These are phyloP conservation scores for Phainopepla nitens DNA, from an alignment of 2,113 vertebrate genomes.

Conservation along the genomic window DNA sequence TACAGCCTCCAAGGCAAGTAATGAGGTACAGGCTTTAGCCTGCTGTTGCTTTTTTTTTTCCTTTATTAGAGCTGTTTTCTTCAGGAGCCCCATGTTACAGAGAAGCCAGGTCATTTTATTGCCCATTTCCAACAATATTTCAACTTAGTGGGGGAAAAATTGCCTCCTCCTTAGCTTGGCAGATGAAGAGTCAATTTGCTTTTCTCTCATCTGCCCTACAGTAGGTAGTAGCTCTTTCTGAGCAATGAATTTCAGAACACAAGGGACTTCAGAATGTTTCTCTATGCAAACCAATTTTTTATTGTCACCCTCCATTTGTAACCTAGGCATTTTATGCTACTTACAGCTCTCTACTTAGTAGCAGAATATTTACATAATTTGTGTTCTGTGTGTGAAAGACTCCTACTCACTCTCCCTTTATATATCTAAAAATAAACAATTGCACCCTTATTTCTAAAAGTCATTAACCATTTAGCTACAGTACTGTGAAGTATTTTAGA, in stretches of 20 bases:
- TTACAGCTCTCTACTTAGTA: not conserved
- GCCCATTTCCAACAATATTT: not conserved
- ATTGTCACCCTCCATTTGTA: not conserved
- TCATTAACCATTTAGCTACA: not conserved
- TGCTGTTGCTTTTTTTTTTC: slow-evolving; percentile 5
- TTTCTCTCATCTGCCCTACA: not conserved
- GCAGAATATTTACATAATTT: slow-evolving; percentile 3
- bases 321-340: not conserved
- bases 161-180: not conserved
- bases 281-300: not conserved
- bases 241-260: not conserved
- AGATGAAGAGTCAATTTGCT: not conserved
- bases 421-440: not conserved
- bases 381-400: not conserved
- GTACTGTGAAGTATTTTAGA: not conserved
- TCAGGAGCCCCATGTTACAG: not conserved
- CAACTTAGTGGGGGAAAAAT: not conserved
- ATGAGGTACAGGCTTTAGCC: not conserved
- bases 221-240: not conserved
- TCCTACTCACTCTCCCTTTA: not conserved
- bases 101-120: not conserved
- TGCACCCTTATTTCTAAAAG: not conserved
- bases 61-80: not conserved
- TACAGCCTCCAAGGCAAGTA: not conserved
- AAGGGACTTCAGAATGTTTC: not conserved